Percentiles rank a stretch among this genome's conserved stretches.
phyloP scores from a whole-genome alignment of 2,888 invertebrate genomes.

The Drosophila algonquin region DNA sequence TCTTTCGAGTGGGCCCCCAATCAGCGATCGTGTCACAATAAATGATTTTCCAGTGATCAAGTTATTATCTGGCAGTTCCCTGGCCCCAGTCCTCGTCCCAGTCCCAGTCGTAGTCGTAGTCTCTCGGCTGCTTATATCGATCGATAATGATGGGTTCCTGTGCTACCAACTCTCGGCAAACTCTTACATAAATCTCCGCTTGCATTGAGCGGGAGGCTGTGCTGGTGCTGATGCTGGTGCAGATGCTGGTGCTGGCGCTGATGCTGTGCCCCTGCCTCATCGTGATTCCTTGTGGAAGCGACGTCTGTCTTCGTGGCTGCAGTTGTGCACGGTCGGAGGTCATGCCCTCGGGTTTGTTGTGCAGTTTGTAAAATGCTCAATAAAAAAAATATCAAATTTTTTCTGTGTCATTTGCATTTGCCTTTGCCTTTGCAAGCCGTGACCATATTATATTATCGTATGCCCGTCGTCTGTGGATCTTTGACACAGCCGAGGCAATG shows the following conservation, averaged over 20 bases:
- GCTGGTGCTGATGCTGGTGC: slow-evolving; percentile 11
- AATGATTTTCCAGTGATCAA: slow-evolving; percentile 75
- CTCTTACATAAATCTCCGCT: slow-evolving; percentile 70
- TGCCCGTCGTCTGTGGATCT: slow-evolving; percentile 21
- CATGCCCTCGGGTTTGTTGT: slow-evolving; percentile 72
- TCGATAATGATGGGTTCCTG: slow-evolving; percentile 71
- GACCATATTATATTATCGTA: slow-evolving; percentile 45
- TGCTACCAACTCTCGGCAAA: slow-evolving; percentile 54
- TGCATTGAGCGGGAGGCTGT: slow-evolving; percentile 33
- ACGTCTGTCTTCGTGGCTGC: slow-evolving; percentile 56
- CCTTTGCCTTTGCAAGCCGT: slow-evolving; percentile 17
- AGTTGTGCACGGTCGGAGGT: slow-evolving; percentile 66
- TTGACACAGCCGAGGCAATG: slow-evolving; percentile 40
- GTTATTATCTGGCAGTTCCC: slow-evolving; percentile 61
- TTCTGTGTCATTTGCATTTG: slow-evolving; percentile 47
- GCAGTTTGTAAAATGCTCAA: slow-evolving; percentile 73
- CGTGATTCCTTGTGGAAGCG: slow-evolving; percentile 58
- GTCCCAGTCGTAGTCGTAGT: background rate
- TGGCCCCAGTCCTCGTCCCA: slow-evolving; percentile 1
- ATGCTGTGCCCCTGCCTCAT: slow-evolving; percentile 19
- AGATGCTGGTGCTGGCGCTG: slow-evolving; percentile 16
- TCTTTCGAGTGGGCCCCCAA: slow-evolving; percentile 33
- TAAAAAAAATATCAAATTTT: slow-evolving; percentile 60
- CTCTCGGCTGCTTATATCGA: slow-evolving; percentile 53
- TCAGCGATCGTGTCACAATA: slow-evolving; percentile 74